Percentiles rank a stretch among this genome's conserved stretches.
Conservation (phyloP, 1,140 invertebrate species). For the Triops cancriformis region DNA sequence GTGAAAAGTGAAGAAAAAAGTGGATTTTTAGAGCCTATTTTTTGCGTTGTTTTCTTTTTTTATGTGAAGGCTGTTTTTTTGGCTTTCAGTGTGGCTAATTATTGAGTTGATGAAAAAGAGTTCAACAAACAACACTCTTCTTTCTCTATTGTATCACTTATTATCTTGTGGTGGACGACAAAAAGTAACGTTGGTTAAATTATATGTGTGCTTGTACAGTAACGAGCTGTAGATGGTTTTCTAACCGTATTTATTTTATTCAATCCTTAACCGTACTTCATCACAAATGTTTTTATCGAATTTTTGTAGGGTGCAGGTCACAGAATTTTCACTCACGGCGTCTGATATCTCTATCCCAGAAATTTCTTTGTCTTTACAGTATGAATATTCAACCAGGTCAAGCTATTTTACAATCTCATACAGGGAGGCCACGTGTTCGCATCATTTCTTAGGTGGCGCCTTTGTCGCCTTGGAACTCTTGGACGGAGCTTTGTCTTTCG, state of each 20-base stretch:
- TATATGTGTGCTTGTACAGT: constrained; percentile 14
- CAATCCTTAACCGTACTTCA: not conserved
- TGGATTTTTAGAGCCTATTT: not conserved
- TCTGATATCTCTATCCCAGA: not conserved
- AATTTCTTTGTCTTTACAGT: not conserved
- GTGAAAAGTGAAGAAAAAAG: not conserved
- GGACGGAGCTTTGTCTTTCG: not conserved
- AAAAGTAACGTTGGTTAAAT: constrained; percentile 11
- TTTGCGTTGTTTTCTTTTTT: not conserved
- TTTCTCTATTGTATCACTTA: constrained; percentile 7
- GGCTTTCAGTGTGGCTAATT: constrained; percentile 10
- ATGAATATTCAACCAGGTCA: no score
- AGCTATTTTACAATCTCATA: no score
- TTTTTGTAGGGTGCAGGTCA: not conserved
- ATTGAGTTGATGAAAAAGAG: not conserved
- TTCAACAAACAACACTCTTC: not conserved
- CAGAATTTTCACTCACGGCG: not conserved
- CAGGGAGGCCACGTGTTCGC: not conserved
- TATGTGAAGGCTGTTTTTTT: not conserved
- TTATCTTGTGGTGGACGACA: not conserved
- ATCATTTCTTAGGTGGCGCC: not conserved
- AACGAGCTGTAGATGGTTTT: not conserved
- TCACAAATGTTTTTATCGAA: not conserved
- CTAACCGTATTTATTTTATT: not conserved
- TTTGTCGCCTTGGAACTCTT: not conserved